phyloP scores from a whole-genome alignment of 2,888 invertebrate genomes.

The Didymodactylos carnosus region DNA sequence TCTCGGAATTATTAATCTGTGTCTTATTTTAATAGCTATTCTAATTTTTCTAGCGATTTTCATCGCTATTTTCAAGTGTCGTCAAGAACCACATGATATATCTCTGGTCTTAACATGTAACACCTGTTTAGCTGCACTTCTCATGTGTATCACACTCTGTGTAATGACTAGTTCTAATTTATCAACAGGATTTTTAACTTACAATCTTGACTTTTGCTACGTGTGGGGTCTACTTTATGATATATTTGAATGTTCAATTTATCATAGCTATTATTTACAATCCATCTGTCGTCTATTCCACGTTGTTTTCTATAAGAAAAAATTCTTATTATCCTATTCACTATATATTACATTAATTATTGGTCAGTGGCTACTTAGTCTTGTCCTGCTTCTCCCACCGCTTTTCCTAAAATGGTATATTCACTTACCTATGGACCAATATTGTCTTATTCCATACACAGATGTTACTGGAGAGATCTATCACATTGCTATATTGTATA shows the following conservation, averaged over 20 bases:
- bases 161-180: neutral
- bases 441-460: neutral
- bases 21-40: neutral
- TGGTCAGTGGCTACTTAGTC: neutral
- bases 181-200: neutral
- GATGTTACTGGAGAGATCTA: neutral
- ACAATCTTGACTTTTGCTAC: neutral
- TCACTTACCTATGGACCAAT: neutral
- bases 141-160: neutral
- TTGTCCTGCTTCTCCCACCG: neutral
- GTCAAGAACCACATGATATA: neutral
- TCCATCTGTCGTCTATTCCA: neutral
- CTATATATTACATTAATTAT: neutral
- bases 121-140: neutral
- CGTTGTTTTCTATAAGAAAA: neutral
- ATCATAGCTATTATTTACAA: neutral
- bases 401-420: neutral
- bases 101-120: neutral
- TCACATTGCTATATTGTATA: neutral
- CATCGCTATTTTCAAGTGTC: neutral
- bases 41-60: neutral
- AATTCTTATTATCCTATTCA: neutral
- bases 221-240: neutral
- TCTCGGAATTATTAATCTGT: neutral
- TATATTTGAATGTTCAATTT: neutral